Evolutionary conservation across 2,888 invertebrate genomes (phyloP).

Genomic region (Steromphala cineraria): DNA sequence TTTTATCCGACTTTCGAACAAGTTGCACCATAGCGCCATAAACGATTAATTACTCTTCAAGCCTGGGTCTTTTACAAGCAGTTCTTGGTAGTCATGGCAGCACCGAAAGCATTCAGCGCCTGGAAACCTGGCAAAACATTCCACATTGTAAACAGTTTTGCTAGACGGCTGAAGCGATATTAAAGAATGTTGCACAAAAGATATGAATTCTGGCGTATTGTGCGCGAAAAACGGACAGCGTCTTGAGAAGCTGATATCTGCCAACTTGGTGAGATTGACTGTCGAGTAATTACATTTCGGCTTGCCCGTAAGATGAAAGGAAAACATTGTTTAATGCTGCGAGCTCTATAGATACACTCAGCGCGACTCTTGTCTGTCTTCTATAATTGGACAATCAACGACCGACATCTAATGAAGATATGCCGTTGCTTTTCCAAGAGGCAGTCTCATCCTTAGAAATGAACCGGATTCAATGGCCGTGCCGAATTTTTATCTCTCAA

Average conservation of each 20-base stretch:
- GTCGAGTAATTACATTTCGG: not conserved
- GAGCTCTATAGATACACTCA: not conserved
- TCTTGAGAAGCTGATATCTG: not conserved
- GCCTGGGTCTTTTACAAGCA: not conserved
- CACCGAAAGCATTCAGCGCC: not conserved
- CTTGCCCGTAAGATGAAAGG: not conserved
- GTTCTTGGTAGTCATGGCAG: not conserved
- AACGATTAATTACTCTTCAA: not conserved
- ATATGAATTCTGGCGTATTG: conserved; percentile 5
- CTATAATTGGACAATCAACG: conserved; percentile 1
- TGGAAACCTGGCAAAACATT: not conserved
- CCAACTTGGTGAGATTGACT: conserved; percentile 5
- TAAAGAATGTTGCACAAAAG: conserved; percentile 2
- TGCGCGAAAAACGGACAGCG: not conserved
- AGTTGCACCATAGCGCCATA: not conserved
- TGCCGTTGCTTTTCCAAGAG: not conserved
- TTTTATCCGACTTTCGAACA: not conserved
- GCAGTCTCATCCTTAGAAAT: not conserved
- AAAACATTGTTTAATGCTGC: not conserved
- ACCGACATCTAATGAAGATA: conserved; percentile 2
- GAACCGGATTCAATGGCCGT: not conserved
- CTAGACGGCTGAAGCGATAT: not conserved
- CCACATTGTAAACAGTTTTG: conserved; percentile 6
- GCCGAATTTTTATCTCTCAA: not conserved
- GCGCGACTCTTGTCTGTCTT: not conserved